Percentiles rank a stretch among this genome's conserved stretches.
phyloP scores from a whole-genome alignment of 2,113 vertebrate genomes.

The Pangasianodon hypophthalmus region DNA sequence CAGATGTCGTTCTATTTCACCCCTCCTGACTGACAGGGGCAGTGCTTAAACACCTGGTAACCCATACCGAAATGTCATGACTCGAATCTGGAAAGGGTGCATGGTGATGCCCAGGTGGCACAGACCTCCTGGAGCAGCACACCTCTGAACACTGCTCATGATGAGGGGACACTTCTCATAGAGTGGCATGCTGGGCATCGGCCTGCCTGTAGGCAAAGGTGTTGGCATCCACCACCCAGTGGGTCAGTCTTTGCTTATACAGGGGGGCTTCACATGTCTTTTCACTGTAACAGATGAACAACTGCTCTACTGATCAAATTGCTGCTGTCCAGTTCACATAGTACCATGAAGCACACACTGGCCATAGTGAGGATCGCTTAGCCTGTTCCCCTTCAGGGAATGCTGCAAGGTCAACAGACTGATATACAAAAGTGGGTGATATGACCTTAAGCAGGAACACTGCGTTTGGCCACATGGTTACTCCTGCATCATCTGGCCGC shows the following conservation, averaged over 20 bases:
- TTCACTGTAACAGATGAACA: neutral
- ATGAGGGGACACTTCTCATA: neutral
- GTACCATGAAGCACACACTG: neutral
- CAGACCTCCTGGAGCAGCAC: neutral
- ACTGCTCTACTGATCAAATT: neutral
- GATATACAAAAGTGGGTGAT: too few species aligned
- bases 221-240: neutral
- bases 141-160: neutral
- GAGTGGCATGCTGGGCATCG: neutral
- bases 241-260: neutral
- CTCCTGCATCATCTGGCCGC: neutral
- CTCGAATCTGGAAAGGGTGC: neutral
- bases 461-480: neutral
- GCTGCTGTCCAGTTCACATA: too few species aligned
- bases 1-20: neutral
- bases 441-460: neutral
- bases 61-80: neutral
- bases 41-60: neutral
- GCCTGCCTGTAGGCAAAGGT: neutral
- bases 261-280: neutral
- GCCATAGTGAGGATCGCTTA: neutral
- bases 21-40: neutral
- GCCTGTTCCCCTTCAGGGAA: too few species aligned
- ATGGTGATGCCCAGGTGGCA: neutral
- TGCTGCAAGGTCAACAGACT: too few species aligned